Percentiles rank a stretch among this genome's conserved stretches.
Conservation (phyloP, 2,113 vertebrate species). For the Petaurus breviceps region DNA sequence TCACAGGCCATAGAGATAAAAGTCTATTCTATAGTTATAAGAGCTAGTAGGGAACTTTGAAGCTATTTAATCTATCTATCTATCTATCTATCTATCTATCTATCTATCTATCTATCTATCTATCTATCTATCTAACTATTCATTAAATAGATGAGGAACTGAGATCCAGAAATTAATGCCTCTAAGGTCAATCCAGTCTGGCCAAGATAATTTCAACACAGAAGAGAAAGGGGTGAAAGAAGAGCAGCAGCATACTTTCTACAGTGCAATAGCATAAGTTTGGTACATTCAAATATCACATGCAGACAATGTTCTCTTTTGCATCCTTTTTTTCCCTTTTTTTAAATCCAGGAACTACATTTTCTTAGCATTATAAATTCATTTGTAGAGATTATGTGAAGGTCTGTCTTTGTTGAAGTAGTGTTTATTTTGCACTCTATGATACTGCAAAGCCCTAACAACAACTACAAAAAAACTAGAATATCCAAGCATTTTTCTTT, state of each 20-base stretch:
- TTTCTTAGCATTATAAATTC: conserved; percentile 32
- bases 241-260: background rate
- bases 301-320: background rate
- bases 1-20: background rate
- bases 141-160: background rate
- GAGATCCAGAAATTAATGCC: background rate
- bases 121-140: background rate
- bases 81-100: background rate
- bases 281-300: background rate
- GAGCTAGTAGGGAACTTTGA: background rate
- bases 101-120: background rate
- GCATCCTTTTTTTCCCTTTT: background rate
- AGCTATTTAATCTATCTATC: background rate
- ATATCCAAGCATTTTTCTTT: conserved; percentile 5
- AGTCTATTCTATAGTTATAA: background rate
- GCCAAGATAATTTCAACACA: background rate
- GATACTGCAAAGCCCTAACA: conserved; percentile 10
- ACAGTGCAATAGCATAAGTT: background rate
- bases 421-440: background rate
- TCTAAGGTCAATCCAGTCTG: background rate
- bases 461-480: conserved; percentile 3
- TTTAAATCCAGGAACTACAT: conserved; percentile 24
- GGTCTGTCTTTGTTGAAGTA: background rate
- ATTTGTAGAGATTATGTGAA: conserved; percentile 54
- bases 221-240: background rate